phyloP scores from a whole-genome alignment of 2,113 vertebrate genomes.

The Gallinago undulata region DNA sequence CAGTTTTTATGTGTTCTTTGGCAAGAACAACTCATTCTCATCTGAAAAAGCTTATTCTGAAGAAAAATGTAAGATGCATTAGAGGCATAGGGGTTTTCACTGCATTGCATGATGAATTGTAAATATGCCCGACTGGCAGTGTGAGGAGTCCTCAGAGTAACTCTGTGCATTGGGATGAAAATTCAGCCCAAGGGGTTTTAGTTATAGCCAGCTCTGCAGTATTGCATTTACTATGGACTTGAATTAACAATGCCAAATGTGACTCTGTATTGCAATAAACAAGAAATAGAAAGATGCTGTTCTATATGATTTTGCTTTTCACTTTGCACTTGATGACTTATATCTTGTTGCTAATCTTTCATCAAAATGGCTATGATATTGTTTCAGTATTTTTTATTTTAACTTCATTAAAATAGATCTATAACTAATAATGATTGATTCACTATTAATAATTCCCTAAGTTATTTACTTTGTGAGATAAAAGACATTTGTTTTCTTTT shows the following conservation, averaged over 20 bases:
- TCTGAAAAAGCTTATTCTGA: slow-evolving; percentile 15
- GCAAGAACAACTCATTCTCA: background rate
- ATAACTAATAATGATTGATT: background rate
- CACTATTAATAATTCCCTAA: background rate
- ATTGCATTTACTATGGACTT: background rate
- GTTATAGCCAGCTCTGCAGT: background rate
- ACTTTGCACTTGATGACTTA: background rate
- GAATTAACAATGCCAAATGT: background rate
- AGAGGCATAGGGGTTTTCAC: background rate
- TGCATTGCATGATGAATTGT: background rate
- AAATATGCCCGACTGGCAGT: background rate
- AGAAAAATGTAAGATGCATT: background rate
- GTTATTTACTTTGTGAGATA: background rate
- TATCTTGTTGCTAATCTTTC: background rate
- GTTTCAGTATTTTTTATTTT: background rate
- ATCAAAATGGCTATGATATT: background rate
- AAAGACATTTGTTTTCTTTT: background rate
- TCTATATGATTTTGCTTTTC: background rate
- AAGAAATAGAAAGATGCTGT: background rate
- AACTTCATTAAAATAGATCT: background rate
- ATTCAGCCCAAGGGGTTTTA: background rate
- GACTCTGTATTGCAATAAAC: background rate
- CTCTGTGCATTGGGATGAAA: background rate
- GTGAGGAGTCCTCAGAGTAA: background rate
- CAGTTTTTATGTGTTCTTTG: background rate